Base-by-base conservation (phyloP, 2,888 invertebrate species). In the Pandemis heparana region DNA sequence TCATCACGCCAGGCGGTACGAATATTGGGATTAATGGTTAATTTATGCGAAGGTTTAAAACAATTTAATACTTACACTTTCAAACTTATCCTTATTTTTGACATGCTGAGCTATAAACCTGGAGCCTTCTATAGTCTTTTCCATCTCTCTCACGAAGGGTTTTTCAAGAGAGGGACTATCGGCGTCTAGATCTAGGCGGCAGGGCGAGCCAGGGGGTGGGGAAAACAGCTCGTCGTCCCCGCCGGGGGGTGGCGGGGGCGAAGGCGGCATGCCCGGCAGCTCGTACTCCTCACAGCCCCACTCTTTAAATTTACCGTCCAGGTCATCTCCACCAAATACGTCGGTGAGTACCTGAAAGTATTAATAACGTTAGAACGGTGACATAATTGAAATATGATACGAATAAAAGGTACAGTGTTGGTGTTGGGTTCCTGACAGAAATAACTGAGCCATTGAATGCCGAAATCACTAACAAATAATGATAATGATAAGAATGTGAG, bases 81-180 rank as follows among this genome's bases (percentile, higher is more conserved):
- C 98, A 91, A 98, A 98, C 90, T 97, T 97, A 94, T 98, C 98
- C 94, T 98, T 98, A 95, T 98, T 98, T 92, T 96, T 97, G 90
- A 98, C 98, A 91, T 98, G 98, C 94, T 98, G 98, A 87, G 98
- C 98, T 94, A 98, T 98, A 92, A 98, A 98, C 86, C 97, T 96
- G 80, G 98, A 98, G 83, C 98, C 98, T 88, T 98, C 97, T 91
- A 98, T 97, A 84, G 98, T 98, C 92, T 98, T 98, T 92, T 98
- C 98, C 96, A 98, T 97, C 92, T 97, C 97, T 88, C 97, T 96
- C 80, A 97, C 95, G 82, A 96, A 96, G 77, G 97, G 96, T 90
- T 97, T 97, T 84, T 98, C 97, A 89, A 97, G 97, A 82, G 97
- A 97, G 78, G 97, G 97, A 91, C 97, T 97, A 79, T 95, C 92